Conservation (phyloP, 2,113 vertebrate genomes). For the human region DNA sequence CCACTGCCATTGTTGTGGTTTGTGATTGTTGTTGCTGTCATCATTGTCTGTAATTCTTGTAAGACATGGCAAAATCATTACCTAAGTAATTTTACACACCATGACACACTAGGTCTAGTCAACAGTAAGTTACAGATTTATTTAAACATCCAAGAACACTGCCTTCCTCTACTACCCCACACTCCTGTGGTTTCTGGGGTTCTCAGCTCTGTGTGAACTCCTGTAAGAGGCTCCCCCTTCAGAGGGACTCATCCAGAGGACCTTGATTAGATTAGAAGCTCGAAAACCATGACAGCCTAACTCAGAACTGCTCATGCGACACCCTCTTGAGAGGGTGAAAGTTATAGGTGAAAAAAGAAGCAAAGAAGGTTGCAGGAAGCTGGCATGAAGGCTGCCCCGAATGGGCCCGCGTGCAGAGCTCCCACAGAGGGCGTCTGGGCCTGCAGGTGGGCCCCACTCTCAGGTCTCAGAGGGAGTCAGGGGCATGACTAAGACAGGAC, state of each 20-base stretch:
- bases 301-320: too few species aligned
- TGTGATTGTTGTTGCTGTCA: background rate
- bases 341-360: too few species aligned
- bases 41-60: background rate
- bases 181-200: background rate
- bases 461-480: background rate
- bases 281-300: background rate
- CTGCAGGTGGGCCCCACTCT: background rate
- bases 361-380: background rate
- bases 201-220: too few species aligned
- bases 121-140: background rate
- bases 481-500: too few species aligned
- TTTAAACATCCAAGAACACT: too few species aligned
- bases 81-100: too few species aligned
- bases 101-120: background rate
- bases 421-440: too few species aligned
- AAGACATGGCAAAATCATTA: background rate
- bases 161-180: background rate
- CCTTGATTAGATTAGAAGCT: background rate
- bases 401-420: fast-evolving
- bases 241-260: background rate
- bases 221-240: background rate
- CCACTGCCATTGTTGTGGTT: background rate
- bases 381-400: background rate
- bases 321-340: too few species aligned